These are phyloP conservation scores for human DNA, from an alignment of 2,113 vertebrate genomes.

Conservation along the genomic window GRCh38 chr1:21768501-21769000, in stretches of 20 bases:
- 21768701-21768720: neutral
- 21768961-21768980: neutral
- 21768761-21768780: neutral
- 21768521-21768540: neutral
- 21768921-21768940: too few relatives aligned
- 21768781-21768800: neutral
- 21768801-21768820: too few relatives aligned
- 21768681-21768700: neutral
- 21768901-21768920: too few relatives aligned
- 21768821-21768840: too few relatives aligned
- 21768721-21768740: neutral
- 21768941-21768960: too few relatives aligned
- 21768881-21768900: too few relatives aligned
- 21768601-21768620: neutral
- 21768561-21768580: conserved; percentile 65
- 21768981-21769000: neutral
- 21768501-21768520: conserved; percentile 78
- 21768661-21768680: neutral
- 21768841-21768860: too few relatives aligned
- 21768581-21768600: neutral
- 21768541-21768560: conserved; percentile 80
- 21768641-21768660: neutral
- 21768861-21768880: too few relatives aligned
- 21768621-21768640: neutral
- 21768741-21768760: neutral